phyloP scores from a whole-genome alignment of 2,113 vertebrate species.

The Dasyornis broadbenti region DNA sequence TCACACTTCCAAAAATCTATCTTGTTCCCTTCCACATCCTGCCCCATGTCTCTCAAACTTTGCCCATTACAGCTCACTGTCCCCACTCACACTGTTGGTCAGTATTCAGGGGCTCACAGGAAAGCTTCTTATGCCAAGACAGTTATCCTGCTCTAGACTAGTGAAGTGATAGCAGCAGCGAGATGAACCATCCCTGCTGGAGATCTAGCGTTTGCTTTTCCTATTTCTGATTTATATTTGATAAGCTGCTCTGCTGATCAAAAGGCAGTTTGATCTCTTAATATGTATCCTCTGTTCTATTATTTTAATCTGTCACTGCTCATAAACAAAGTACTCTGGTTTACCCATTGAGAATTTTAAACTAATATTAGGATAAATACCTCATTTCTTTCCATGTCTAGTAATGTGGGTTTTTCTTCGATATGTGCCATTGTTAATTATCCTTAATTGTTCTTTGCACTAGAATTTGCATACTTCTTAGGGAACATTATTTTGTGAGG shows the following conservation, averaged over 20 bases:
- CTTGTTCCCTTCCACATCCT: accelerated
- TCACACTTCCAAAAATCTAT: neutral
- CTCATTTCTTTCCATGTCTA: neutral
- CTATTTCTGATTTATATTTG: neutral
- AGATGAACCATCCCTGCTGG: neutral
- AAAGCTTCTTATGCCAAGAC: neutral
- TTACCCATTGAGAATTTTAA: neutral
- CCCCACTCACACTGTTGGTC: neutral
- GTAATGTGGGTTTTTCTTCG: neutral
- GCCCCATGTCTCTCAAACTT: accelerated
- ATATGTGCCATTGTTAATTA: neutral
- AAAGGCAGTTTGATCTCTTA: neutral
- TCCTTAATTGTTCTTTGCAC: neutral
- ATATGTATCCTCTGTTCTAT: neutral
- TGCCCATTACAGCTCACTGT: neutral
- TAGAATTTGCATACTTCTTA: neutral
- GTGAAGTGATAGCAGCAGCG: neutral
- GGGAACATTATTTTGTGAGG: neutral
- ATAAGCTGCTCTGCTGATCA: neutral
- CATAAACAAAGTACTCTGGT: neutral
- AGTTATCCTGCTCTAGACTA: neutral
- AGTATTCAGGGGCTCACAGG: neutral
- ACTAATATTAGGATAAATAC: neutral
- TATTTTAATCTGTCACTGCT: neutral
- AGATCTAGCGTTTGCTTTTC: neutral